Base-by-base conservation (phyloP, 2,888 invertebrate genomes). In the Molanna angustata region DNA sequence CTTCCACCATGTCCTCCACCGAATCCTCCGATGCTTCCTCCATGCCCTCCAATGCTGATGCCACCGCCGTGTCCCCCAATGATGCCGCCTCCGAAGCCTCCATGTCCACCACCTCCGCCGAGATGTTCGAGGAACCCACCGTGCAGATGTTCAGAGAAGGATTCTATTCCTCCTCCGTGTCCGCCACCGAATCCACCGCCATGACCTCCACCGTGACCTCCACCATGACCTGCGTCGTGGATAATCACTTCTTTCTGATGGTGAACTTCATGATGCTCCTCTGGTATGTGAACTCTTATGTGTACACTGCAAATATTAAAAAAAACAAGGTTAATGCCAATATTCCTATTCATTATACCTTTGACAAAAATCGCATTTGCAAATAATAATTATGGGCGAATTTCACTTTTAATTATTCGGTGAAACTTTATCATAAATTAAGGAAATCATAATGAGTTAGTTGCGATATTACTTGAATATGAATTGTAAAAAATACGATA, bases 221-320 rank as follows among this genome's bases (percentile, higher is more conserved):
- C 69, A 3, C 65, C 66, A 33, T 66, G 67, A 2, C 61, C 63
- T 14, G 63, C 62, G 2, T 73, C 73, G 49, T 74, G 74, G 43
- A 74, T 66, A 47, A 77, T 66, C 35, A 66, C 61, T 61, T 66
- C 65, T 57, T 67, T 65, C 41, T 74, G 71, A 64, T 77, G 75
- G 62, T 76, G 75, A 1, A 73, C 65, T 6, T 71, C 69, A 59
- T 76, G 73, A 60, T 75, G 73, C 49, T 70, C 64, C 61, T 79
- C 78, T 59, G 79, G 79, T 64, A 80, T 69, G 62, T 79, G 79
- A 19, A 80, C 74, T 58, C 77, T 72, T 62, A 80, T 80, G 63
- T 80, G 80, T 47, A 80, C 79, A 64, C 80, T 80, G 71, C 16
- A 74, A 76, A 52, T 52, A 65, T 66, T 65, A 14, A 37, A 13